Base-by-base conservation (phyloP, 1,140 invertebrate genomes). In the Drosophila insularis region DNA sequence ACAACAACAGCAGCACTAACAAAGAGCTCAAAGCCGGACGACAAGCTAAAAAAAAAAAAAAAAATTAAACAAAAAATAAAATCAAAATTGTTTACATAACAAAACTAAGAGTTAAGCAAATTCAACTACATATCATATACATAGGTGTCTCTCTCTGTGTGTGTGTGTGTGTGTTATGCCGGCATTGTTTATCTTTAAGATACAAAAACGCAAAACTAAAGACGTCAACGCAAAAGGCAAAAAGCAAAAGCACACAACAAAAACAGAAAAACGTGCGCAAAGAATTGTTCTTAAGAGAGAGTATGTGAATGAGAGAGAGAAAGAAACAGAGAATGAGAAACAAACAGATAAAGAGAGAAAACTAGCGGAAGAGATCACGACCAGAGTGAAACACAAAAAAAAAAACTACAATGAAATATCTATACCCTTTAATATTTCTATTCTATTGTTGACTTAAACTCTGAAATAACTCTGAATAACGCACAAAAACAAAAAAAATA, bases 151-250 rank as follows among this genome's bases (percentile, higher is more conserved):
- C 10, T 40, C 10, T 43, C 43, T 11, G 53, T 11, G 17, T 13
- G 39, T 61, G 50, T 74, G 61, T 74, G 35, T 27, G 61, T 78
- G 75, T 82, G 84, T 80, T 87, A 68, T 89, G 84, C 84, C 85
- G 84, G 84, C 85, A 89, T 89, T 89, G 84, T 89, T 89, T 89
- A 89, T 89, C 84, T 89, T 89, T 54, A 89, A 80, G 84, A 87
- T 78, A 87, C 80, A 89, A 77, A 66, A 61, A 71, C 59, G 43
- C 59, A 37, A 63, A 71, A 67, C 59, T 39, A 66, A 71, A 53
- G 62, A 87, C 76, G 80, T 82, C 69, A 82, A 89, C 86, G 89
- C 81, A 89, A 89, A 80, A 80, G 89, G 85, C 77, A 80, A 58
- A 35, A 58, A 31, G n/a, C 80, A 80, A 70, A 43, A 39, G 31